These are phyloP conservation scores for Ptyas mucosa DNA, from an alignment of 2,113 vertebrate species.

Conservation along the genomic window DNA sequence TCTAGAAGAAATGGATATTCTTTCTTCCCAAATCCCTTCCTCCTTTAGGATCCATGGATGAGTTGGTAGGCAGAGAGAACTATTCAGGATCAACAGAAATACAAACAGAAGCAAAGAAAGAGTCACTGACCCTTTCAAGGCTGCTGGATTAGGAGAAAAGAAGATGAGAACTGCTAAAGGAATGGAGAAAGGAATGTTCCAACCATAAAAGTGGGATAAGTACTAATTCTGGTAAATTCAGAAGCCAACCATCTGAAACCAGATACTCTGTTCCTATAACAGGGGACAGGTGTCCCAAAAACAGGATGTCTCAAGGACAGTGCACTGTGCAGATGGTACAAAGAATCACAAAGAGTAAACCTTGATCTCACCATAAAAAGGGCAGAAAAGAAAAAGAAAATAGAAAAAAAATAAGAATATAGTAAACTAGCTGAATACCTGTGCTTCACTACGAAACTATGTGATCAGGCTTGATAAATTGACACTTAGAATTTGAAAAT, in stretches of 20 bases:
- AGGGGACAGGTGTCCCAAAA: not conserved
- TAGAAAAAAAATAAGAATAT: not conserved
- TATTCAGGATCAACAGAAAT: not conserved
- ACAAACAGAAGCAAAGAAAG: not conserved
- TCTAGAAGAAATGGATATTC: not conserved
- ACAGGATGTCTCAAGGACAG: not conserved
- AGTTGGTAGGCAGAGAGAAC: not conserved
- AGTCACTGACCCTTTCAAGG: not conserved
- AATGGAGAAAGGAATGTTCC: not conserved
- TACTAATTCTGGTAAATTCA: not conserved
- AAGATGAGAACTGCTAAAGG: not conserved
- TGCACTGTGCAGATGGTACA: not conserved
- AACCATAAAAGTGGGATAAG: not conserved
- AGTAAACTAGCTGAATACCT: not conserved
- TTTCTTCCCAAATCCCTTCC: not conserved
- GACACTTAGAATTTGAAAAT: too few species aligned
- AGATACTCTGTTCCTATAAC: not conserved
- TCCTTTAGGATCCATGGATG: not conserved
- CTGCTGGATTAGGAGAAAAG: not conserved
- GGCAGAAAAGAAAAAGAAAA: not conserved
- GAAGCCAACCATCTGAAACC: not conserved
- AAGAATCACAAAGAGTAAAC: not conserved
- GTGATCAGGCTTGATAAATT: too few species aligned
- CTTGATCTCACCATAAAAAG: not conserved
- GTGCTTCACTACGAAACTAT: too few species aligned